A percentile compares a stretch with the other conserved stretches of the same genome.
Conservation (phyloP, 2,888 invertebrate genomes). For the Folsomia manolachei region DNA sequence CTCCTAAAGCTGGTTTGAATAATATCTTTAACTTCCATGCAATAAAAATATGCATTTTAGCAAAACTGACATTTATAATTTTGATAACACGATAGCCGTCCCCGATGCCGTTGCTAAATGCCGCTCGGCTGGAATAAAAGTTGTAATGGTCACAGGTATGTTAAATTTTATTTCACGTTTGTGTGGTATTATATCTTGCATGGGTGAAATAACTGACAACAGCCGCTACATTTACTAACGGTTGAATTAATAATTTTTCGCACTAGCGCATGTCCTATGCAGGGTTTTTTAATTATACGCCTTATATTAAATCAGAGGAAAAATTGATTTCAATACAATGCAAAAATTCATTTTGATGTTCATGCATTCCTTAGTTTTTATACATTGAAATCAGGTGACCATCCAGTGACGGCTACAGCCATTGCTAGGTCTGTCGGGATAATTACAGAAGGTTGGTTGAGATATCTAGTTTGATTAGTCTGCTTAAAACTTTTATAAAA, state of each 20-base stretch:
- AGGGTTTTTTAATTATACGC: neutral
- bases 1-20: constrained; percentile 59
- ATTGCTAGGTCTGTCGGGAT: constrained; percentile 72
- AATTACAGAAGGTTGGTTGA: constrained; percentile 62
- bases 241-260: neutral
- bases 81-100: constrained; percentile 56
- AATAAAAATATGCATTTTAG: neutral
- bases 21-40: neutral
- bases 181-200: neutral
- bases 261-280: neutral
- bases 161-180: neutral
- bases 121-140: constrained; percentile 72
- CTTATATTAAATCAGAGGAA: too few species aligned
- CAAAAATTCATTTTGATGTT: too few species aligned
- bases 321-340: too few species aligned
- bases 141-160: constrained; percentile 78
- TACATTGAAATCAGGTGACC: too few species aligned
- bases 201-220: neutral
- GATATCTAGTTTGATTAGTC: too few species aligned
- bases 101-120: constrained; percentile 68
- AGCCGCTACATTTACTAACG: neutral
- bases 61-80: neutral
- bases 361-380: too few species aligned
- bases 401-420: constrained; percentile 73
- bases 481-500: neutral